phyloP scores from a whole-genome alignment of 2,113 vertebrate species.

The Platysternon megacephalum region DNA sequence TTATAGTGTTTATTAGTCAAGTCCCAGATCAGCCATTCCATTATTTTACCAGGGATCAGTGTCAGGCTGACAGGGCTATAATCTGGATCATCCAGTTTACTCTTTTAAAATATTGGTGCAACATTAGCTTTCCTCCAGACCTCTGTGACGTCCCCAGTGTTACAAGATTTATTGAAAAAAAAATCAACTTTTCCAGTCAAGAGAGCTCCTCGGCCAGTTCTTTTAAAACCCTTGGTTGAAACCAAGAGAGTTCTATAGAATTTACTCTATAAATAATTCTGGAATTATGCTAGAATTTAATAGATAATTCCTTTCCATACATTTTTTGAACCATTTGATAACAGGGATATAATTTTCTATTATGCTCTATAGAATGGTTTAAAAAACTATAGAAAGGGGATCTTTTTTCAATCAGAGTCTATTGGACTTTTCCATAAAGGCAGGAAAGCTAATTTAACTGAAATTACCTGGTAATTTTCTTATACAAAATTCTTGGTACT shows the following conservation, averaged over 20 bases:
- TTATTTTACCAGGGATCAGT: background rate
- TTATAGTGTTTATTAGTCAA: background rate
- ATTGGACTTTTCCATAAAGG: background rate
- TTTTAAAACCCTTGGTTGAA: background rate
- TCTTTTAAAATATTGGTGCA: background rate
- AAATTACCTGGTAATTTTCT: background rate
- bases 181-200: background rate
- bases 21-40: background rate
- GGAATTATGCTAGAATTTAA: background rate
- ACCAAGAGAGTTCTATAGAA: background rate
- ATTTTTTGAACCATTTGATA: background rate
- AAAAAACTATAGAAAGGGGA: background rate
- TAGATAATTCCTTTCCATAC: background rate
- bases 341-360: background rate
- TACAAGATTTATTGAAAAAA: background rate
- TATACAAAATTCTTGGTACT: conserved; percentile 55
- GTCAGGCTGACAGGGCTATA: background rate
- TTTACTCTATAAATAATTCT: background rate
- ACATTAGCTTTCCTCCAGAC: background rate
- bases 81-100: background rate
- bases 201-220: background rate
- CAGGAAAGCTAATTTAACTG: background rate
- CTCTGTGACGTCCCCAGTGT: background rate
- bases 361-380: background rate
- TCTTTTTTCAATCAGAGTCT: background rate